Evolutionary conservation across 1,140 invertebrate genomes (phyloP).

Genomic region (Drosophila tani): DNA sequence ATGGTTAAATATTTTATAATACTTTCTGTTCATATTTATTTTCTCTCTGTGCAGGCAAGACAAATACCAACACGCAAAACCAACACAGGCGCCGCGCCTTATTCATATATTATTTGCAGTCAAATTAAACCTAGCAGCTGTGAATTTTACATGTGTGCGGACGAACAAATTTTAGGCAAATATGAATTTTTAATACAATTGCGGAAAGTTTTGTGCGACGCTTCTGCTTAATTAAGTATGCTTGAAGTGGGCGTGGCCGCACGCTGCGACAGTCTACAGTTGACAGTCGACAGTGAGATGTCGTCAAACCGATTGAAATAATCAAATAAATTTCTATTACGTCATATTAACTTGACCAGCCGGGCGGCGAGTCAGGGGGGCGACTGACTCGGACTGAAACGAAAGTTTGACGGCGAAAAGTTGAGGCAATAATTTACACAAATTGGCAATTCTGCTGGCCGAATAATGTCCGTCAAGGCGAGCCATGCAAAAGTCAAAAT

Average conservation of each 20-base stretch:
- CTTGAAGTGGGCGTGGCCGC: slow-evolving; percentile 33
- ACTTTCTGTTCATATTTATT: not conserved
- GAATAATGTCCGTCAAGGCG: slow-evolving; percentile 67
- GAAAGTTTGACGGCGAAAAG: slow-evolving; percentile 60
- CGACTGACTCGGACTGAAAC: not conserved
- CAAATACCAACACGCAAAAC: slow-evolving; percentile 56
- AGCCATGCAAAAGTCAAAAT: slow-evolving; percentile 68
- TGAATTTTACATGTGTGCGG: slow-evolving; percentile 73
- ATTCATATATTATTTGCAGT: slow-evolving; percentile 77
- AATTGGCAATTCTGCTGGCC: slow-evolving; percentile 74
- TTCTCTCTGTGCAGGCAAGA: slow-evolving; percentile 30
- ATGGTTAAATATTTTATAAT: not conserved
- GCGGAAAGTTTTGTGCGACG: slow-evolving; percentile 57
- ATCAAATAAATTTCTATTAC: slow-evolving; percentile 65
- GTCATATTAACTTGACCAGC: slow-evolving; percentile 60
- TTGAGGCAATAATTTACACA: slow-evolving; percentile 82
- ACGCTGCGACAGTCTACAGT: not conserved
- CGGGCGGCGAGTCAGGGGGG: not conserved
- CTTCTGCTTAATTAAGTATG: slow-evolving; percentile 77
- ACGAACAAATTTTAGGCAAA: slow-evolving; percentile 74
- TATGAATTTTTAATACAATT: slow-evolving; percentile 83
- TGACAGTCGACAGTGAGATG: not conserved
- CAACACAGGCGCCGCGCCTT: slow-evolving; percentile 30
- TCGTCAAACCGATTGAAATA: slow-evolving; percentile 49
- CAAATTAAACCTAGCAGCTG: slow-evolving; percentile 82